Evolutionary conservation across 2,797 vertebrate genomes (phyloP), one percentile per base, ranked within the genome.

Genomic region (Sebastes steindachneri): DNA sequence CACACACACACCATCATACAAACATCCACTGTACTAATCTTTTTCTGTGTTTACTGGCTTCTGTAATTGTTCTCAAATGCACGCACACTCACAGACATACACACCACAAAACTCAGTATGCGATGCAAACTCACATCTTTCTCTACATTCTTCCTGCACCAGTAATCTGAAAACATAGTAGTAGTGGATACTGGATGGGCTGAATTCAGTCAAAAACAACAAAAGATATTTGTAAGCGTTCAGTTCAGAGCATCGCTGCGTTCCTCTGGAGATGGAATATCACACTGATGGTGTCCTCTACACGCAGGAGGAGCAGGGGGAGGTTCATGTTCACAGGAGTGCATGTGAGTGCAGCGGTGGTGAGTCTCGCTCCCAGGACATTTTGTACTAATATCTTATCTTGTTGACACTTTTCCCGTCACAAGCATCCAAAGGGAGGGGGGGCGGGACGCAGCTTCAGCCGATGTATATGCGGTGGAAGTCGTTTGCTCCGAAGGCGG

Each of bases 401-500:
- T 53, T 1, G 4, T 17, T 0, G 73, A 31, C 64, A 66, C 8
- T 28, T 75, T 57, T 74, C 26, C n/a, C 35, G 0, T 65, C 7
- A 9, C 14, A 5, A 65, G 45, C 9, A 37, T 17, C 64, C 35
- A 37, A 14, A 37, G 11, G 33, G 31, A 10, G 31, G 8, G 25
- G 10, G 1, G 33, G 35, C 29, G 21, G 4, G 10, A 28, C 4
- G 17, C 21, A 7, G 48, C 45, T 63, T 91, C 96, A 99, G 73
- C 98, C 97, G 0, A 99, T 99, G 95, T 98, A 99, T 90, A 99
- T 99, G 82, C 98, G 97, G 71, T 99, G 99, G 93, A 99, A 99
- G 93, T 99, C 97, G 1, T 99, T 99, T 59, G 98, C 99, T 12
- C 98, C 98, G 2, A 99, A 99, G 28, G 99, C 98, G 0, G 97